Base-by-base conservation (phyloP, 2,888 invertebrate genomes). In the Oscheius sp. region DNA sequence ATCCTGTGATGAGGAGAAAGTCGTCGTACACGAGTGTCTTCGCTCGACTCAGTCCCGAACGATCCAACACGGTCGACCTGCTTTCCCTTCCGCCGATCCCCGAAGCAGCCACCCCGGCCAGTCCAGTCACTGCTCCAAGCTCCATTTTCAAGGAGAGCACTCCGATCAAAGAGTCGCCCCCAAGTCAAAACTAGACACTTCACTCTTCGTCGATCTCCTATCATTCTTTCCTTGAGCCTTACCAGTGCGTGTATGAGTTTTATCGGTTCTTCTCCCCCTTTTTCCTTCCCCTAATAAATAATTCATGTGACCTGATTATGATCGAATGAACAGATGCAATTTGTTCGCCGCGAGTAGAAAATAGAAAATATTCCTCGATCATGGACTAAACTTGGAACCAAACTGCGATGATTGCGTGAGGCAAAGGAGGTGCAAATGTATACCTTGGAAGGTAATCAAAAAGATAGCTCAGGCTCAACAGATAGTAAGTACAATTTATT, bases 41-140 rank as follows among this genome's bases (percentile, higher is more conserved):
- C n/a, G 53, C 68, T 10, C 68, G 68, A 13, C 68, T 68, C 35
- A 68, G 68, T 35, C 68, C 68, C 21, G 68, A 68, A 37, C 53
- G 68, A 68, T 53, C 37, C 29, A 68, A 70, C 29, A 70, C 76
- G n/a, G 76, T 74, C 32, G 81, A 81, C 48, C 73, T 79, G 13
- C 74, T 79, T 11, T 63, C 70, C 47, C 78, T 83, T 37, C 83
- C 83, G n/a, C 81, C 83, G 33, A 83, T 83, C 48, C 83, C 83
- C 47, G 83, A 83, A 63, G 80, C 82, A 21, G 79, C 80, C 9
- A 82, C 80, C n/a, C 82, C 82, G 7, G 80, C 80, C 21, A 78
- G 79, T 21, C 82, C 82, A 32, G 59, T 78, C 10, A 70, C 70
- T 2, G n/a, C 68, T 48, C 71, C 75, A 32, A 57, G 76, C 1